Conservation (phyloP, 2,797 vertebrate species). For the Mormyrops boulengeri region DNA sequence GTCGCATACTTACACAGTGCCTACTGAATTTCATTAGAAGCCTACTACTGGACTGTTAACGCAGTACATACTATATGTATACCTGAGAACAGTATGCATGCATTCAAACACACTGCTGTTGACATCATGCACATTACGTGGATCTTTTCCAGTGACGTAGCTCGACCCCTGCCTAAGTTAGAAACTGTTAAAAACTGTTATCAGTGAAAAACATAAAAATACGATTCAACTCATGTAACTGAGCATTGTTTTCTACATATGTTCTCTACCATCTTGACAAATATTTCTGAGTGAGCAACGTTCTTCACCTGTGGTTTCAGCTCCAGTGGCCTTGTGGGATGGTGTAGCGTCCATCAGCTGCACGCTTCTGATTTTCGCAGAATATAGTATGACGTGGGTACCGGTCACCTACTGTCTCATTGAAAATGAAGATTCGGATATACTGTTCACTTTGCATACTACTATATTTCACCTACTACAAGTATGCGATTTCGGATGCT, state of each 20-base stretch:
- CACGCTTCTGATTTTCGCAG: neutral
- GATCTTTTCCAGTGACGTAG: neutral
- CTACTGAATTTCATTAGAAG: neutral
- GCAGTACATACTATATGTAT: neutral
- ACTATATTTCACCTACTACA: neutral
- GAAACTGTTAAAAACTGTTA: neutral
- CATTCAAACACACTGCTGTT: neutral
- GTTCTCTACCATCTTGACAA: neutral
- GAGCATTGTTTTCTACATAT: neutral
- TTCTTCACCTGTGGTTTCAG: neutral
- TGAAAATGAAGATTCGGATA: neutral
- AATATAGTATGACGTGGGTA: neutral
- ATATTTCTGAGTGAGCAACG: neutral
- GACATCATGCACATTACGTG: neutral
- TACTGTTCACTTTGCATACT: neutral
- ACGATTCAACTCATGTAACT: neutral
- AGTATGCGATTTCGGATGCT: neutral
- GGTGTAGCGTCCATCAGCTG: neutral
- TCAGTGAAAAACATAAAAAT: neutral
- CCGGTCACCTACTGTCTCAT: neutral
- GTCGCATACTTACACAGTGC: neutral
- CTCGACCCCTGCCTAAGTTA: neutral
- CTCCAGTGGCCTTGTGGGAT: neutral
- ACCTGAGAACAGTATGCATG: neutral
- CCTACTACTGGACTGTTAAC: neutral